Conservation (phyloP, 2,888 invertebrate genomes). For the Drosophila fungiperda region DNA sequence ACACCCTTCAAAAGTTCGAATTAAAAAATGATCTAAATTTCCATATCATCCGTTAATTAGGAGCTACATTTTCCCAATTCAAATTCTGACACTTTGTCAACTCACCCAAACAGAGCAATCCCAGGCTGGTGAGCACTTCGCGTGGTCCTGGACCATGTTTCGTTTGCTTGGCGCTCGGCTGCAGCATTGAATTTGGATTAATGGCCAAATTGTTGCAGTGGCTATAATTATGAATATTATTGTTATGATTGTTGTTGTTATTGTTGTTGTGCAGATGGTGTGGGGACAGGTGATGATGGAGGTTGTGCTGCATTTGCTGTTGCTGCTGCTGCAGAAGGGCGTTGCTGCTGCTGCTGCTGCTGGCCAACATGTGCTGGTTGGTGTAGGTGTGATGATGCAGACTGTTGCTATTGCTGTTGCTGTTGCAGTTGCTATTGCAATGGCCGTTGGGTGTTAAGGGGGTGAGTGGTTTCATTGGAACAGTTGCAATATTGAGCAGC, state of each 20-base stretch:
- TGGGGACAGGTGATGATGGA: conserved; percentile 31
- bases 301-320: conserved; percentile 18
- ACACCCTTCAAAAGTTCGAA: no score
- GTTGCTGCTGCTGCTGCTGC: conserved; percentile 56
- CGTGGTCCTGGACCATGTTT: conserved; percentile 88
- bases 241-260: conserved; percentile 45
- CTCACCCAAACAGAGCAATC: conserved; percentile 90
- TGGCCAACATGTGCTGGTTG: conserved; percentile 78
- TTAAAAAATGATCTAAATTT: no score
- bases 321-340: conserved; percentile 34
- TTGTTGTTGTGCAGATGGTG: conserved; percentile 36
- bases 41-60: no score
- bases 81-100: not conserved
- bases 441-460: conserved; percentile 77
- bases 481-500: conserved; percentile 69
- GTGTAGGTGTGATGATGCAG: conserved; percentile 81
- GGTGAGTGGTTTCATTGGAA: conserved; percentile 76
- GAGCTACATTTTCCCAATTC: no score
- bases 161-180: conserved; percentile 34
- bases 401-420: conserved; percentile 58
- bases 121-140: conserved; percentile 94
- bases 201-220: conserved; percentile 52
- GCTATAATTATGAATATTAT: conserved; percentile 55
- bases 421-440: conserved; percentile 41
- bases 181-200: conserved; percentile 54